Evolutionary conservation across 2,113 vertebrate species (phyloP), one percentile per base, ranked within the genome.

Genomic region (Coreoperca whiteheadi): DNA sequence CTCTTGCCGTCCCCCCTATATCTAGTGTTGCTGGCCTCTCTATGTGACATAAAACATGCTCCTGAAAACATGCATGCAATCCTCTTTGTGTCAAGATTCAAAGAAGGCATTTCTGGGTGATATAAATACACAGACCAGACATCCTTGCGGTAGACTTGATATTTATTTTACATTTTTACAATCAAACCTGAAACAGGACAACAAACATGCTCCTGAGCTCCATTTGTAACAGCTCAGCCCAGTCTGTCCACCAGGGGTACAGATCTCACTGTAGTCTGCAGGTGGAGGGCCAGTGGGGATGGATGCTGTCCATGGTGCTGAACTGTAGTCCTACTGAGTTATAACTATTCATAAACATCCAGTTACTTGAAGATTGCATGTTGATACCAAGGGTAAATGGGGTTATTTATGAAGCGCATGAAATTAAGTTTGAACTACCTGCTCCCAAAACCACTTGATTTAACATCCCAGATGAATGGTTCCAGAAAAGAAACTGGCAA

Each of bases 261-360:
- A 60, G 8, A n/a, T 46, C 28, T 66, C 10, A 20, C 59, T 59
- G 57, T 14, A 74, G 56, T 15, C 79, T 71, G 51, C 23, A 18
- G 51, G 50, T 20, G 25, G n/a, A 77, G 34, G 53, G 12, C 7
- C 37, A 32, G 25, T 57, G 8, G 50, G 16, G 43, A 65, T 25
- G 53, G 80, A n/a, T 6, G n/a, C 81, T 84, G 60, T 77, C 81
- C 50, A 28, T 77, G 74, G 73, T 82, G 82, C 85, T 89, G 74
- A 89, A 74, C 12, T 74, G 16, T 20, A 66, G n/a, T 23, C 1
- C 15, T 8, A 14, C 41, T 6, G 37, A 68, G 20, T 56, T 60
- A 4, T 48, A 57, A 67, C 23, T 34, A 11, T 53, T 51, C 14
- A 51, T 21, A 51, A 20, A 51, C 18, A 21, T 41, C 43, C 4